A percentile compares a stretch with the other conserved stretches of the same genome.
phyloP scores from a whole-genome alignment of 2,888 invertebrate genomes.

The Ditula angustiorana region DNA sequence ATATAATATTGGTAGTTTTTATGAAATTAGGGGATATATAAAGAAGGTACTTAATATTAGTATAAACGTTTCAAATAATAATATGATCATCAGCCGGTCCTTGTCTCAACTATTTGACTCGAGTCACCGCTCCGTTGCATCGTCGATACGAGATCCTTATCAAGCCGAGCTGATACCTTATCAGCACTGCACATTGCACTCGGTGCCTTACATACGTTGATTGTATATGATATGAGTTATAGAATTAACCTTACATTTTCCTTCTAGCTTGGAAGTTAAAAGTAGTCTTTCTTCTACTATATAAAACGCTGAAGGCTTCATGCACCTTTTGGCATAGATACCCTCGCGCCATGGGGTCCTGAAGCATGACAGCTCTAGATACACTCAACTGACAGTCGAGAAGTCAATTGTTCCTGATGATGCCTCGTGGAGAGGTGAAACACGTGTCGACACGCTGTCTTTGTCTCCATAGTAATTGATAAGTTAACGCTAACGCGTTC shows the following conservation, averaged over 20 bases:
- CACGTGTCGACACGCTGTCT: too few species aligned
- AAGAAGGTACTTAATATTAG: background rate
- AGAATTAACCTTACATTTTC: background rate
- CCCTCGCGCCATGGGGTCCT: too few species aligned
- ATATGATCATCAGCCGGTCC: slow-evolving; percentile 39
- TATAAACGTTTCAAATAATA: background rate
- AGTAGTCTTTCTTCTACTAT: too few species aligned
- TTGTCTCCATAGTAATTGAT: too few species aligned
- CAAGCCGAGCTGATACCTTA: slow-evolving; percentile 65
- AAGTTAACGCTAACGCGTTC: too few species aligned
- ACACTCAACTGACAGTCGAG: too few species aligned
- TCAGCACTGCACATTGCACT: slow-evolving; percentile 61
- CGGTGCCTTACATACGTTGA: slow-evolving; percentile 32
- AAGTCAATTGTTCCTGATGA: too few species aligned
- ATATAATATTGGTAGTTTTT: too few species aligned
- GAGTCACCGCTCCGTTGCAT: slow-evolving; percentile 69
- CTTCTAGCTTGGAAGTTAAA: background rate
- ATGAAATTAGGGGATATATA: background rate
- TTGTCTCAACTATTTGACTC: slow-evolving; percentile 40
- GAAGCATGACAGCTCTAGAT: too few species aligned
- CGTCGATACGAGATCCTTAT: slow-evolving; percentile 73
- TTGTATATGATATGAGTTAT: slow-evolving; percentile 32
- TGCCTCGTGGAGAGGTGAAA: too few species aligned
- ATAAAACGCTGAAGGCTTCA: too few species aligned
- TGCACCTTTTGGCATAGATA: too few species aligned